Conservation (phyloP, 2,113 vertebrate species). For the Petaurus breviceps region DNA sequence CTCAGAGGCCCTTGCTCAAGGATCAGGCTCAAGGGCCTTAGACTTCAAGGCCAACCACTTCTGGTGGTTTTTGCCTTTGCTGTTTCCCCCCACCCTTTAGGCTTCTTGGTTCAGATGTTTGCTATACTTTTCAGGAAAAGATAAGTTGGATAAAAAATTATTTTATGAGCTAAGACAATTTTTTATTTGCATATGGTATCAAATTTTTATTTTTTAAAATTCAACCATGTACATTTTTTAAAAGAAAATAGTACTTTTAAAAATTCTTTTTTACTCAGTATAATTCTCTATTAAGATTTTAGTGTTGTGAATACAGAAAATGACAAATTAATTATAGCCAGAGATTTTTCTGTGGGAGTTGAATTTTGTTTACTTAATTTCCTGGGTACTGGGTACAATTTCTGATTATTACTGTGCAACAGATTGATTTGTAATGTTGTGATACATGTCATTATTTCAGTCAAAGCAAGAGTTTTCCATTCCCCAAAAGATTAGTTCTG, state of each 20-base stretch:
- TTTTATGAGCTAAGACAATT: not conserved
- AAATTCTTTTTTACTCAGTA: not conserved
- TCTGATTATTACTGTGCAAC: slow-evolving; percentile 63
- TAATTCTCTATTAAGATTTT: slow-evolving; percentile 70
- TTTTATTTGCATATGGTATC: not conserved
- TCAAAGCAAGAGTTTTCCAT: not conserved
- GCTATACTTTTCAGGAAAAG: not conserved
- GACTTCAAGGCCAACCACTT: not conserved
- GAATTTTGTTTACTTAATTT: slow-evolving; percentile 74
- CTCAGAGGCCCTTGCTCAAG: not conserved
- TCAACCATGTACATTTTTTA: not conserved
- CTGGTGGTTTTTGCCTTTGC: not conserved
- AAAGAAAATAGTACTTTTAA: not conserved
- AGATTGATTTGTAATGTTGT: slow-evolving; percentile 32
- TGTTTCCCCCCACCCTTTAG: not conserved
- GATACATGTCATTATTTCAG: slow-evolving; percentile 18
- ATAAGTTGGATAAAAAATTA: not conserved
- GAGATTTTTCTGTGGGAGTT: slow-evolving; percentile 62
- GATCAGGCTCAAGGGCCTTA: not conserved
- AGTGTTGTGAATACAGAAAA: slow-evolving; percentile 76
- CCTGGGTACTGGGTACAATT: slow-evolving; percentile 50
- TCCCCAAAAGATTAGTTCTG: not conserved
- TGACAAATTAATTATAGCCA: slow-evolving; percentile 77
- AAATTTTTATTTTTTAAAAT: not conserved
- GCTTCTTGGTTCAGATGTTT: not conserved